Evolutionary conservation across 2,113 vertebrate species (phyloP), one percentile per base, ranked within the genome.

Genomic region (Passer montanus): DNA sequence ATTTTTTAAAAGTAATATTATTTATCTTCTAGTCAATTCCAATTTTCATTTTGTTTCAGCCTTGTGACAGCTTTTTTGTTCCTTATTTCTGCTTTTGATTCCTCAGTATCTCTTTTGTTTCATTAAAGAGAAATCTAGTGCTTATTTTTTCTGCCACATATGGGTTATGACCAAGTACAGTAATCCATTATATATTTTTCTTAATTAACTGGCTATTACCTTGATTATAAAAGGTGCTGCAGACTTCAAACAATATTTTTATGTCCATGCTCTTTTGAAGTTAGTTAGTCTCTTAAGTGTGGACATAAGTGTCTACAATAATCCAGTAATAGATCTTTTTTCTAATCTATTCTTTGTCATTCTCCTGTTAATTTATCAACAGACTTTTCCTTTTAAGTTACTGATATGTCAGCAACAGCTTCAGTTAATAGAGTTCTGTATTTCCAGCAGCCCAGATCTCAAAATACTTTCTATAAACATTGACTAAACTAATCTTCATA

Each of bases 361-460:
- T 91, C 95, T 50, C 55, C 6, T 85, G 26, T 66, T 86, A 86
- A 83, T 93, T 91, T 79, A 85, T 84, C 56, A 90, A 24, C 62
- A 72, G 31, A 62, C 19, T 24, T 76, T 73, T 31, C 7, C 16
- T 89, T 94, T 91, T 83, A 77, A 85, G 75, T 87, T 79, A 47
- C 30, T 85, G 62, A 60, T 84, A 82, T 26, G 27, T 93, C 49
- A 95, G 43, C 67, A 93, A 35, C 53, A 87, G 84, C 90, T 94
- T 85, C 53, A 91, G 24, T 24, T 90, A 63, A 24, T 39, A 67
- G 22, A 77, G 43, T 56, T 77, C 64, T 55, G 19, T 11, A 83
- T 88, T 88, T 91, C 46, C 59, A 83, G 50, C 55, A 89, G 35
- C 24, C 21, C 37, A 62, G 49, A 79, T 73, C 49, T 85, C 46